phyloP scores from a whole-genome alignment of 2,113 vertebrate genomes.

The Natator depressus region DNA sequence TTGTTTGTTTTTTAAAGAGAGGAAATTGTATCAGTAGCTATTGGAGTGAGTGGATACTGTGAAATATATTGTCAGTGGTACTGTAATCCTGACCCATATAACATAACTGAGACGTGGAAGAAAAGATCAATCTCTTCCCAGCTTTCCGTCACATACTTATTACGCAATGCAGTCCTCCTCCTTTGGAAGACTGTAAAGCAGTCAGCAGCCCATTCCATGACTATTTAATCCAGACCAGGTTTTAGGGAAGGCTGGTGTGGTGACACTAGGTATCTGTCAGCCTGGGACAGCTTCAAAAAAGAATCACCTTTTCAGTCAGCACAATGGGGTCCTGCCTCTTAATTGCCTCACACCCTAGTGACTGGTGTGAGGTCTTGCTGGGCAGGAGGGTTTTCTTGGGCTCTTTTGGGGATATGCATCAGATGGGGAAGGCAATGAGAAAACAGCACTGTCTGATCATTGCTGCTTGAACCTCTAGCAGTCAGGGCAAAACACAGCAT shows the following conservation, averaged over 20 bases:
- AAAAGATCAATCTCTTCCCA: neutral
- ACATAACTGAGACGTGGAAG: neutral
- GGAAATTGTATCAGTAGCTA: neutral
- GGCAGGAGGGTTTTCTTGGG: neutral
- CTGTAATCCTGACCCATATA: constrained; percentile 14
- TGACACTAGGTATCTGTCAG: neutral
- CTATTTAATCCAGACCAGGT: neutral
- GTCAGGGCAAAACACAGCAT: neutral
- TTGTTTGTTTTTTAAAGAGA: neutral
- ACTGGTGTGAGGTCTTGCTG: neutral
- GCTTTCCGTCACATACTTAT: constrained; percentile 37
- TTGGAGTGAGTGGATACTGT: neutral
- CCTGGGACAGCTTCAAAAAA: neutral
- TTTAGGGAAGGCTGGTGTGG: fast-evolving
- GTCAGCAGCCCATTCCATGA: neutral
- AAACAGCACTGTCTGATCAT: neutral
- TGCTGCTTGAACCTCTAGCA: neutral
- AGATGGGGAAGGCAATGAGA: neutral
- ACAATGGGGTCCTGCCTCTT: neutral
- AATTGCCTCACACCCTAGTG: neutral
- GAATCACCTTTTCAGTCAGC: neutral
- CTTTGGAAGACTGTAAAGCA: neutral
- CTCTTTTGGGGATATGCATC: neutral
- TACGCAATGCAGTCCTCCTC: neutral
- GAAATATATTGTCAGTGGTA: constrained; percentile 34